Base-by-base conservation (phyloP, 2,797 vertebrate genomes). In the Gobionotothen gibberifrons region DNA sequence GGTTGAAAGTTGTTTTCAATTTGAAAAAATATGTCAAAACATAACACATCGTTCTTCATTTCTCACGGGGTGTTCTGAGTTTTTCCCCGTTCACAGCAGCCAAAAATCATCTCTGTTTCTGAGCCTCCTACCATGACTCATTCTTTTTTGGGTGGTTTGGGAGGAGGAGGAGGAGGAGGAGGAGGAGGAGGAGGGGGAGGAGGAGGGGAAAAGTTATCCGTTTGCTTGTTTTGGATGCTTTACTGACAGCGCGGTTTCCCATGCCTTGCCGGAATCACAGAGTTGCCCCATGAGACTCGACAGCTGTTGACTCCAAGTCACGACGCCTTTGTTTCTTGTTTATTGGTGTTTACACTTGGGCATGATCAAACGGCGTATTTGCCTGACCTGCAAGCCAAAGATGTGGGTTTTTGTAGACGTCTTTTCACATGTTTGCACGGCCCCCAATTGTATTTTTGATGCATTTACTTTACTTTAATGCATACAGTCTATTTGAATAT, bases 161-260 rank as follows among this genome's bases (percentile, higher is more conserved):
- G 61, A n/a, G 9, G 15, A 29, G 79, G 56, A 46, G 65, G 72
- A 47, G 56, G 47, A 46, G 40, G 39, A 36, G 29, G 21, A 6
- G 78, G 49, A 42, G 49, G 61, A n/a, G 9, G 15, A 29, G 79
- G 56, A 46, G 65, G 72, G 47, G 56, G 47, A 39, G 54, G 42
- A 48, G 26, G 17, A 39, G 32, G 55, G 5, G 63, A 19, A 14
- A 15, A 54, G 60, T 66, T 9, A 73, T 32, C 1, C 15, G 32
- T 57, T 44, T 56, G 82, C 73, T 76, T 85, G 87, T 84, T 89
- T 82, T 90, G 85, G 84, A 87, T 58, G 73, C 71, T 79, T 60
- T n/a, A 48, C 86, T 87, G 85, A 85, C 79, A 21, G 81, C 65
- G 87, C 53, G 76, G 84, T 86, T 90, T 90, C 78, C 59, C 77